phyloP scores from a whole-genome alignment of 2,888 invertebrate species.

The Pachliopta kotzebuea region DNA sequence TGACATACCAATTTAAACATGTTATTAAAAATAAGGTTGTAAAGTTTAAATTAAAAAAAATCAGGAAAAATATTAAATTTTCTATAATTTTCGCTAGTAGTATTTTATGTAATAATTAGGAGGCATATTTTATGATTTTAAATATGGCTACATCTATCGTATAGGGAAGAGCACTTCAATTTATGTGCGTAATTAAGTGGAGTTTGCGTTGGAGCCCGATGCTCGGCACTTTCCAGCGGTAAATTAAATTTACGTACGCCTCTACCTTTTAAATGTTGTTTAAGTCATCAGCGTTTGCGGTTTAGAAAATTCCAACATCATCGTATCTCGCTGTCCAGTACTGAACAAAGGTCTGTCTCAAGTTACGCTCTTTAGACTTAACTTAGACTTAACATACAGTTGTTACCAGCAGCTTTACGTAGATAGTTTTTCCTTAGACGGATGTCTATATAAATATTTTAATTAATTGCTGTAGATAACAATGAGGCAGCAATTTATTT shows the following conservation, averaged over 20 bases:
- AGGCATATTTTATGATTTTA: conserved; percentile 54
- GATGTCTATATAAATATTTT: too few relatives aligned
- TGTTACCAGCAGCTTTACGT: too few relatives aligned
- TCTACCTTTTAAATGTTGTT: conserved; percentile 67
- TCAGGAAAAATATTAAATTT: too few relatives aligned
- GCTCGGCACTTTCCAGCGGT: conserved; percentile 74
- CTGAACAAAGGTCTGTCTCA: too few relatives aligned
- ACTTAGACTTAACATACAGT: too few relatives aligned
- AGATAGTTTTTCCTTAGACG: too few relatives aligned
- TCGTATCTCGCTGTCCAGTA: too few relatives aligned
- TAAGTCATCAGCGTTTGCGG: conserved; percentile 41
- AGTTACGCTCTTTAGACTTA: too few relatives aligned
- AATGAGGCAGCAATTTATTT: too few relatives aligned
- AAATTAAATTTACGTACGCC: conserved; percentile 79
- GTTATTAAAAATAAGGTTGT: too few relatives aligned
- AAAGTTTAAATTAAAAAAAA: not conserved
- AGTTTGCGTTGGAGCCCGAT: conserved; percentile 72
- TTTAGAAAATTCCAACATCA: conserved; percentile 6
- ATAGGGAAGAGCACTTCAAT: conserved; percentile 74
- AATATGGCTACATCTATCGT: conserved; percentile 70
- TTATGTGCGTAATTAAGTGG: conserved; percentile 80
- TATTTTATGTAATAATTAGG: conserved; percentile 46
- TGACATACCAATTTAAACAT: too few relatives aligned
- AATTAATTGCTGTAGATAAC: too few relatives aligned
- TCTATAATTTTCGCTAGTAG: conserved; percentile 33